These are phyloP conservation scores for Anarrhichthys ocellatus DNA, from an alignment of 2,113 vertebrate species.

Conservation along the genomic window DNA sequence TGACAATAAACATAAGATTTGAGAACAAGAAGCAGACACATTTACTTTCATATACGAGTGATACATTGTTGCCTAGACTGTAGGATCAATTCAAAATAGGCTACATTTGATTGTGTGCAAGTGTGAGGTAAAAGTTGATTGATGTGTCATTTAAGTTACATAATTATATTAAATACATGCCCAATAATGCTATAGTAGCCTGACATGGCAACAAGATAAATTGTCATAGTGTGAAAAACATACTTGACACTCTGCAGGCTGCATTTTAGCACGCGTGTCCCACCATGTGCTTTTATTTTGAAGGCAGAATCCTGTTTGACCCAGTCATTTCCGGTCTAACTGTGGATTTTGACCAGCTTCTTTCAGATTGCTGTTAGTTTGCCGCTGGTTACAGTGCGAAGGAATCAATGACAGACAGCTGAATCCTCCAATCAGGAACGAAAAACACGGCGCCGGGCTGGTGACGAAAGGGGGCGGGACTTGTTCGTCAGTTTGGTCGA, in stretches of 20 bases:
- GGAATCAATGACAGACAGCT: slow-evolving; percentile 47
- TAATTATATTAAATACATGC: not conserved
- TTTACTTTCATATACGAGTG: not conserved
- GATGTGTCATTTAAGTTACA: not conserved
- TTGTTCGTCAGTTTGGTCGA: slow-evolving; percentile 18
- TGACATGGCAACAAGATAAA: not conserved
- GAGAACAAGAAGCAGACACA: not conserved
- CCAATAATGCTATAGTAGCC: not conserved
- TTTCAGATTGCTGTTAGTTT: not conserved
- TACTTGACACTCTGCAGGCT: too few relatives aligned
- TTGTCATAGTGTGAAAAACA: not conserved
- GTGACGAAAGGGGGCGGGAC: slow-evolving; percentile 13
- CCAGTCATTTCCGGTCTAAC: not conserved
- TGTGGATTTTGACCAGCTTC: not conserved
- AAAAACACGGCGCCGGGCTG: not conserved
- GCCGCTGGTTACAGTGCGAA: not conserved
- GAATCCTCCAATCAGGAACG: slow-evolving; percentile 44
- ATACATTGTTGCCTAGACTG: not conserved
- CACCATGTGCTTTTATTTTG: slow-evolving; percentile 36
- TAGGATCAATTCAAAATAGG: not conserved
- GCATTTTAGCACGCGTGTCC: not conserved
- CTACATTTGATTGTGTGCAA: too few relatives aligned
- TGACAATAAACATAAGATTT: not conserved
- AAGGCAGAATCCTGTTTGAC: not conserved
- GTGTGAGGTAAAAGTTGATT: not conserved